A percentile compares a stretch with the other conserved stretches of the same genome.
Conservation (phyloP, 1,140 invertebrate species). For the Nasonia longicornis region DNA sequence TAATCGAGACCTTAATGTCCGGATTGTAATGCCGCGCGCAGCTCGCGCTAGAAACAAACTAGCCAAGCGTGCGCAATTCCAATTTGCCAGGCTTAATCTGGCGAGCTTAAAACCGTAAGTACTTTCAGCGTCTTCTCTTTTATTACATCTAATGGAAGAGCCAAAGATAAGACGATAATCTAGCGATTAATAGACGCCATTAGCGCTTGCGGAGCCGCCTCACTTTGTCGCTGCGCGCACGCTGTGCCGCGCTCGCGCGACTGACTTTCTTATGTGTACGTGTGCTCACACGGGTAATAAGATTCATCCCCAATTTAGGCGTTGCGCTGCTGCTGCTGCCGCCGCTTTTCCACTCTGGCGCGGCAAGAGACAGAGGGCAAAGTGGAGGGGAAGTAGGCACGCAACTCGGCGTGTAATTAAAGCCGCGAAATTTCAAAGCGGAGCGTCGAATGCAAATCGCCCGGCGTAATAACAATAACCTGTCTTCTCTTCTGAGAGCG, state of each 20-base stretch:
- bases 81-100: slow-evolving; percentile 39
- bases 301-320: slow-evolving; percentile 41
- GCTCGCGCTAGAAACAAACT: neutral
- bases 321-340: neutral
- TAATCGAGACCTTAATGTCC: slow-evolving; percentile 4
- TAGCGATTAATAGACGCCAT: slow-evolving; percentile 46
- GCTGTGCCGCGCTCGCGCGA: neutral
- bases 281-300: slow-evolving; percentile 39
- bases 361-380: neutral
- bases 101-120: slow-evolving; percentile 34
- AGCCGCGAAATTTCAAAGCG: slow-evolving; percentile 47
- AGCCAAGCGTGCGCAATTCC: slow-evolving; percentile 13
- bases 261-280: slow-evolving; percentile 20
- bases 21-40: neutral
- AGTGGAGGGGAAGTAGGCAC: slow-evolving; percentile 8
- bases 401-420: slow-evolving; percentile 45
- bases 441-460: slow-evolving; percentile 46
- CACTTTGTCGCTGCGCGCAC: neutral
- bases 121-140: slow-evolving; percentile 40
- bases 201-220: slow-evolving; percentile 24
- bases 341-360: neutral
- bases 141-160: slow-evolving; percentile 38
- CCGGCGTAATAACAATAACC: slow-evolving; percentile 45
- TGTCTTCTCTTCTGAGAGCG: neutral
- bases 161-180: slow-evolving; percentile 45